Evolutionary conservation across 2,888 invertebrate genomes (phyloP).

Genomic region (Andricus curvator): DNA sequence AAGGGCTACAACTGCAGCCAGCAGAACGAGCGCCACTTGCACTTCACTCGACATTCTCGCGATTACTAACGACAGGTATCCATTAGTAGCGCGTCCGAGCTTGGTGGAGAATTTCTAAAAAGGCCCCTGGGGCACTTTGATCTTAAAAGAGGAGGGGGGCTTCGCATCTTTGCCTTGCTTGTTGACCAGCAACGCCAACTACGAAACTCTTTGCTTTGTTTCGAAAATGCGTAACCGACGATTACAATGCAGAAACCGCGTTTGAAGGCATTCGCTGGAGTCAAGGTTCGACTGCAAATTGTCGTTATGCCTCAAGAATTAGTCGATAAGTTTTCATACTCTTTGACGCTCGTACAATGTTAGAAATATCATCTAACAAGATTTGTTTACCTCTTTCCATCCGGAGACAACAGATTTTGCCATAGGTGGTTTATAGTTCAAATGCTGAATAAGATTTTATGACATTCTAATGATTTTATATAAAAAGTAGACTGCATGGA

Average conservation of each 20-base stretch:
- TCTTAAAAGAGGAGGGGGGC: slow-evolving; percentile 44
- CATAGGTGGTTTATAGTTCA: not conserved
- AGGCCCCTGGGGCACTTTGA: slow-evolving; percentile 42
- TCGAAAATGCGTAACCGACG: slow-evolving; percentile 12
- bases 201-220: slow-evolving; percentile 26
- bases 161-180: slow-evolving; percentile 27
- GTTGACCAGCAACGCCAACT: not conserved
- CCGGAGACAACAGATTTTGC: not conserved
- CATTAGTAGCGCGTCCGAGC: slow-evolving; percentile 43
- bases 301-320: not conserved
- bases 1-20: slow-evolving; percentile 48
- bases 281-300: slow-evolving; percentile 20
- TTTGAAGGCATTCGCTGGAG: not conserved
- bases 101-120: slow-evolving; percentile 43
- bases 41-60: slow-evolving; percentile 64
- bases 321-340: not conserved
- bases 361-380: not conserved
- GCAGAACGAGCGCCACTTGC: slow-evolving; percentile 55
- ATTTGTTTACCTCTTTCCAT: not conserved
- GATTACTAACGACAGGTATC: slow-evolving; percentile 58
- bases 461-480: too few species aligned
- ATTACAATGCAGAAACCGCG: slow-evolving; percentile 20
- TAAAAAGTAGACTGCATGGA: too few species aligned
- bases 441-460: not conserved
- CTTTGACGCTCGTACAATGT: not conserved